phyloP scores from a whole-genome alignment of 2,797 vertebrate species.

The Manis crassicaudata region DNA sequence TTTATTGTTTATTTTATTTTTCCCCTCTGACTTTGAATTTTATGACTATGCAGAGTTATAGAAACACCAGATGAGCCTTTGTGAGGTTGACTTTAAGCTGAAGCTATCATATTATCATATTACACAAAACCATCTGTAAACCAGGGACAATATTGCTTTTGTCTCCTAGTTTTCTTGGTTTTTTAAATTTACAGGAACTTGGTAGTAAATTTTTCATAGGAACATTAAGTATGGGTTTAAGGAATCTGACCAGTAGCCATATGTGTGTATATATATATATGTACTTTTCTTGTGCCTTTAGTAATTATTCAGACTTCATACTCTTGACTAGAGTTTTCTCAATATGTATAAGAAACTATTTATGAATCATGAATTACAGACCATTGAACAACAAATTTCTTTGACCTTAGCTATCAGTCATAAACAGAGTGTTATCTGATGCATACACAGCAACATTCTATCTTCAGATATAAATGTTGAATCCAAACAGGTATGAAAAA shows the following conservation, averaged over 20 bases:
- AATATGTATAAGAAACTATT: background rate
- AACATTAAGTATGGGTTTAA: background rate
- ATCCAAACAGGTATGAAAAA: background rate
- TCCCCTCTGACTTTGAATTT: background rate
- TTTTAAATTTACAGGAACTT: background rate
- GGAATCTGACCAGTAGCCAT: background rate
- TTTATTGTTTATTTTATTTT: background rate
- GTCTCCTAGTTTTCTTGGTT: background rate
- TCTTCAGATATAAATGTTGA: conserved; percentile 31
- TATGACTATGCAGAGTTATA: background rate
- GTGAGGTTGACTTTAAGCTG: background rate
- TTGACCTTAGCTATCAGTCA: background rate
- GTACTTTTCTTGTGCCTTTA: background rate
- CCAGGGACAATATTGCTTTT: background rate
- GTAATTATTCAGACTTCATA: background rate
- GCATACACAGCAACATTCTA: background rate
- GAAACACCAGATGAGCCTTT: background rate
- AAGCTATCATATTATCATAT: background rate
- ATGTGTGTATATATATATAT: background rate
- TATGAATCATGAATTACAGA: background rate
- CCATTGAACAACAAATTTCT: background rate
- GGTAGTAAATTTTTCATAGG: background rate
- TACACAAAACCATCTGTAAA: background rate
- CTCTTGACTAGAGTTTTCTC: background rate
- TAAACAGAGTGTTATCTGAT: background rate